Conservation (phyloP, 2,888 invertebrate species). For the Acrocyrtus sp. region DNA sequence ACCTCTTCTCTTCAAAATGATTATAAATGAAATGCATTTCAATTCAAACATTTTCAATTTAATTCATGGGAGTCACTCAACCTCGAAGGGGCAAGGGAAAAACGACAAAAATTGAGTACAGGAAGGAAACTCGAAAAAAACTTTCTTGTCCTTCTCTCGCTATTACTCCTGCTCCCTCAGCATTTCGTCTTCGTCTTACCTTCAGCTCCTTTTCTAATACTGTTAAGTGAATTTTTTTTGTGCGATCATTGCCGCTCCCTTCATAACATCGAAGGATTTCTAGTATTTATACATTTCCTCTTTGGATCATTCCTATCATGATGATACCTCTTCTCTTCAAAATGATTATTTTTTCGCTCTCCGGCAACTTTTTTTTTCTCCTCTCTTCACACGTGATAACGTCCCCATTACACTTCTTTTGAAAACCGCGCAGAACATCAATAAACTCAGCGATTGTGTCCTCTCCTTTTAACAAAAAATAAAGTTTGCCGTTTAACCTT, state of each 20-base stretch:
- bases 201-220: constrained; percentile 3
- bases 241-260: background rate
- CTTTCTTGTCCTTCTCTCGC: constrained; percentile 21
- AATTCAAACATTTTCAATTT: constrained; percentile 55
- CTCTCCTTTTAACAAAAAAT: no score
- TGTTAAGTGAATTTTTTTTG: background rate
- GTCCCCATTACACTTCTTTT: constrained; percentile 34
- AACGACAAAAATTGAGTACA: constrained; percentile 26
- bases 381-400: constrained; percentile 33
- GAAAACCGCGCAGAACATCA: no score
- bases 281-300: no score
- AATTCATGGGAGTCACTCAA: constrained; percentile 55
- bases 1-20: no score
- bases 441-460: no score
- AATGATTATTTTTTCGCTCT: no score
- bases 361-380: no score
- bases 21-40: constrained; percentile 57
- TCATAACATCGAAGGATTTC: background rate
- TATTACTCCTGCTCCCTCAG: constrained; percentile 7
- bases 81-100: constrained; percentile 48
- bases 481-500: no score
- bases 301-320: no score
- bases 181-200: background rate
- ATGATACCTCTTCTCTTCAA: no score
- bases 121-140: constrained; percentile 23